Evolutionary conservation across 1,140 invertebrate species (phyloP).

Genomic region (Cyphomyrmex costatus): DNA sequence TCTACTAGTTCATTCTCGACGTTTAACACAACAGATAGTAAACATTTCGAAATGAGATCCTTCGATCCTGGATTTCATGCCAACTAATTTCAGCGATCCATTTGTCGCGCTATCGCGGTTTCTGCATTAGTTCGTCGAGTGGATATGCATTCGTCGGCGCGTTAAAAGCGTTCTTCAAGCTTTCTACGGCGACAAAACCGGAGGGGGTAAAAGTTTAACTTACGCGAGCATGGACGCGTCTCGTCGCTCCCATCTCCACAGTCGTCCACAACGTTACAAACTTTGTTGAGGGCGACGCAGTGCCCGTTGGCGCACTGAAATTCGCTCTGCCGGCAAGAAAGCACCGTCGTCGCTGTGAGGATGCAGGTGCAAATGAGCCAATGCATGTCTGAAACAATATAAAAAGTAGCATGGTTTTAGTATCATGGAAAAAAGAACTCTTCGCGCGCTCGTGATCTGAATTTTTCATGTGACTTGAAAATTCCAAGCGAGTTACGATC

Average conservation of each 20-base stretch:
- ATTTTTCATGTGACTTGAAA: not conserved
- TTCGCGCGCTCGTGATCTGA: not conserved
- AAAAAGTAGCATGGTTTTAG: not conserved
- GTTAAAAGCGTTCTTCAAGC: slow-evolving; percentile 21
- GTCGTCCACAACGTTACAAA: slow-evolving; percentile 94
- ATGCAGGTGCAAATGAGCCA: slow-evolving; percentile 82
- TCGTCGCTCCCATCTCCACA: slow-evolving; percentile 95
- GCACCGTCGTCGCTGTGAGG: slow-evolving; percentile 80
- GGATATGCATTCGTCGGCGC: slow-evolving; percentile 48
- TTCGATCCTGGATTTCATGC: not conserved
- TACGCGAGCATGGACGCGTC: slow-evolving; percentile 94
- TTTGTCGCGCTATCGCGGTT: not conserved
- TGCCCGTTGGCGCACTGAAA: slow-evolving; percentile 93
- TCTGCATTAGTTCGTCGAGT: slow-evolving; percentile 23
- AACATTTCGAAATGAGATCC: slow-evolving; percentile 28
- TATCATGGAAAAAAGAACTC: not conserved
- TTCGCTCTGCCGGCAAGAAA: slow-evolving; percentile 92
- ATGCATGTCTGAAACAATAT: slow-evolving; percentile 81
- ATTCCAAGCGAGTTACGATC: not conserved
- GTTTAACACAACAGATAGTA: not conserved
- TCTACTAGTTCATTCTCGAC: not conserved
- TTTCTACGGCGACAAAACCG: not conserved
- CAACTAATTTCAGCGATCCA: slow-evolving; percentile 9
- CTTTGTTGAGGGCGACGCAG: slow-evolving; percentile 93
- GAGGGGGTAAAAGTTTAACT: slow-evolving; percentile 86